phyloP scores from a whole-genome alignment of 2,888 invertebrate species.

The Pseudococcus jackbeardsleyi region DNA sequence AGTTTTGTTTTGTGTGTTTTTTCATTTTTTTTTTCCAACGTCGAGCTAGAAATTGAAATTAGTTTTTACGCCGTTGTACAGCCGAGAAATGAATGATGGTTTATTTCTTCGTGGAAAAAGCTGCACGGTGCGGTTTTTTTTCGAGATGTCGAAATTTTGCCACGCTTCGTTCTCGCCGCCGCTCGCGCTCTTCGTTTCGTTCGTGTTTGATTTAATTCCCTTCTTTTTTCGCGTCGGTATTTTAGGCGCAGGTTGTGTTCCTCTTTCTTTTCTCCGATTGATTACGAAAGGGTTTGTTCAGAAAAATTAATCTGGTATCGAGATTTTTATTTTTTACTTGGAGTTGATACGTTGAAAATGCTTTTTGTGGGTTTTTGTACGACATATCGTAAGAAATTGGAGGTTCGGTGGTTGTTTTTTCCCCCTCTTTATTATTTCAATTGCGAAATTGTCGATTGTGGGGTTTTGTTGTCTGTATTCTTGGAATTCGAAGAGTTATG shows the following conservation, averaged over 20 bases:
- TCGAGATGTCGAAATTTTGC: conserved; percentile 10
- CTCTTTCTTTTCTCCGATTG: background rate
- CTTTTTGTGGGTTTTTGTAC: too few species aligned
- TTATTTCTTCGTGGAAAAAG: conserved; percentile 10
- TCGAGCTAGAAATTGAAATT: conserved; percentile 1
- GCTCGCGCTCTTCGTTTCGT: background rate
- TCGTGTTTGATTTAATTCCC: background rate
- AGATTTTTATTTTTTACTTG: too few species aligned
- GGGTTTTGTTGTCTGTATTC: too few species aligned
- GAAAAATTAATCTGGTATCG: background rate
- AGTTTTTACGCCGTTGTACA: background rate
- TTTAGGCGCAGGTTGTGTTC: background rate
- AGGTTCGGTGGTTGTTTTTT: too few species aligned
- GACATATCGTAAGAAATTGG: too few species aligned
- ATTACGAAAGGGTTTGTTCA: background rate
- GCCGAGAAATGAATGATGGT: background rate
- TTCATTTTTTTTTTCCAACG: background rate
- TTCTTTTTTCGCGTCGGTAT: background rate
- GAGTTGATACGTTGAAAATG: too few species aligned
- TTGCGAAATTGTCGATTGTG: too few species aligned
- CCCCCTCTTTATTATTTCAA: too few species aligned
- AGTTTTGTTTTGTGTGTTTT: background rate
- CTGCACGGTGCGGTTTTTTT: background rate
- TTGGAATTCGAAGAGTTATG: too few species aligned
- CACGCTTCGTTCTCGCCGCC: background rate